Conservation (phyloP, 2,888 invertebrate genomes). For the Micoletzkya japonica region DNA sequence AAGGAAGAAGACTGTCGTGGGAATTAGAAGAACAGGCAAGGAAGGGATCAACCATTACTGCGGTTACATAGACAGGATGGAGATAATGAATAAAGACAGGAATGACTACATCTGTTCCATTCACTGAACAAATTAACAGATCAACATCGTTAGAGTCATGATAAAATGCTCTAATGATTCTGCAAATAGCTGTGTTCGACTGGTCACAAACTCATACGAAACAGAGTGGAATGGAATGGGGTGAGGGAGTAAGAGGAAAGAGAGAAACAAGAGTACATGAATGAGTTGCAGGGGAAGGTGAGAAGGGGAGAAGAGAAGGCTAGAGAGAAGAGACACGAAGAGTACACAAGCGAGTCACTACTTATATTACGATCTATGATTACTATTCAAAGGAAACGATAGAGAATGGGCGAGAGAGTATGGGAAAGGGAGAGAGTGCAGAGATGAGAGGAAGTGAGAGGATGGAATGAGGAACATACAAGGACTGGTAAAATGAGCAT, state of each 20-base stretch:
- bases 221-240: too few relatives aligned
- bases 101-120: background rate
- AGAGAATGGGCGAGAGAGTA: background rate
- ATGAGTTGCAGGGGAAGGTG: background rate
- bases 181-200: too few relatives aligned
- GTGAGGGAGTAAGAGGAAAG: too few relatives aligned
- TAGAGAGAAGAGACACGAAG: background rate
- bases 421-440: background rate
- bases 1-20: background rate
- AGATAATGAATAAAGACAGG: background rate
- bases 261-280: background rate
- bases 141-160: too few relatives aligned
- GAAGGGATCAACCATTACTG: too few relatives aligned
- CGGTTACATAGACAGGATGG: background rate
- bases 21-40: background rate
- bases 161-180: too few relatives aligned
- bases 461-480: background rate
- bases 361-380: background rate
- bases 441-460: background rate
- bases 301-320: background rate
- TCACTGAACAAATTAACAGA: background rate
- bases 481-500: background rate
- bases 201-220: too few relatives aligned
- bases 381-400: background rate
- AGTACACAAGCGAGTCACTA: background rate